Evolutionary conservation across 1,140 invertebrate genomes (phyloP), one percentile per base, ranked within the genome.

Genomic region (Pseudomyrmex sp.): DNA sequence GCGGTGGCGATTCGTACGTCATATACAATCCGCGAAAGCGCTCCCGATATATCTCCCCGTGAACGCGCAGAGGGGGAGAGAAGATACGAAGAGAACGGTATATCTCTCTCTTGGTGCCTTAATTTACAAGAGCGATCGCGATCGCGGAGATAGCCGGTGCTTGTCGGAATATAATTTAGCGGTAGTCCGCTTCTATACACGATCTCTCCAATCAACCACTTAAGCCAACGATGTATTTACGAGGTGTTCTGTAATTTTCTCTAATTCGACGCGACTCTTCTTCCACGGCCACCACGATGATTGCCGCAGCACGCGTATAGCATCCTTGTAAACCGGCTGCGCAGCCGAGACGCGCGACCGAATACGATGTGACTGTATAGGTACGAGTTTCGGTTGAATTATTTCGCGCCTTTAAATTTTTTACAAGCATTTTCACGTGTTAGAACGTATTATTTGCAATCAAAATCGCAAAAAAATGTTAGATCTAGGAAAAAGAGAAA

Each of bases 171-270:
- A 93, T 94, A 93, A 94, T 94, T 94, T 93, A 93, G 92, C 91
- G 91, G 93, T 93, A 93, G 93, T 94, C 92, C 86, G 86, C 85
- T 92, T 84, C 86, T 76, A 83, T 76, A 72, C 70, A 91, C 92
- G 91, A 91, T 83, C 77, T 93, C 92, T 91, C 92, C 93, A 93
- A 94, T 93, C 85, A 80, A 80, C 76, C 76, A 80, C 76, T 80
- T 80, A 80, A 80, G 76, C 58, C 76, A 66, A 80, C 76, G 76
- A 80, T 80, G 89, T 93, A 93, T 94, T 93, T 94, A 94, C 92
- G 93, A 94, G 92, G 92, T 94, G 93, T 94, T 93, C 91, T 90
- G 92, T 93, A 93, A 94, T 93, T 93, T 92, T 90, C 92, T 93
- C 91, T 93, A 93, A 93, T 93, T 93, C 91, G 90, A 91, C 86